A percentile compares a stretch with the other conserved stretches of the same genome.
These are phyloP conservation scores for Xestia sexstrigata DNA, from an alignment of 2,888 invertebrate genomes.

Conservation along the genomic window DNA sequence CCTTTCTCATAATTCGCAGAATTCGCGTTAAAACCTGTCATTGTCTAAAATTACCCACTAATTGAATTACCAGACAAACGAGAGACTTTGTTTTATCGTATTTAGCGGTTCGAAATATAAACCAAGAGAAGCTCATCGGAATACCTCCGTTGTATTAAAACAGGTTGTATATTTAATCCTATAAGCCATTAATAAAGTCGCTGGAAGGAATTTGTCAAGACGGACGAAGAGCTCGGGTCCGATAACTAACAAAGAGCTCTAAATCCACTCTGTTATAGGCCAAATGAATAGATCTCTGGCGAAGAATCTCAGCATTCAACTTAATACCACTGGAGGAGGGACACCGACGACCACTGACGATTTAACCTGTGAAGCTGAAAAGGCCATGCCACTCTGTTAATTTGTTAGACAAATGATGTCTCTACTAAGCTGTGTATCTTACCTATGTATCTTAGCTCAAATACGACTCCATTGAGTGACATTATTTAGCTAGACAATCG, in stretches of 20 bases:
- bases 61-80: slow-evolving; percentile 25
- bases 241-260: slow-evolving; percentile 73
- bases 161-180: slow-evolving; percentile 61
- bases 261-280: slow-evolving; percentile 72
- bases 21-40: slow-evolving; percentile 3
- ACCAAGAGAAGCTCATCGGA: slow-evolving; percentile 25
- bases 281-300: slow-evolving; percentile 71
- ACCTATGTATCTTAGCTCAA: slow-evolving; percentile 20
- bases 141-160: slow-evolving; percentile 48
- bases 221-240: slow-evolving; percentile 62
- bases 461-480: slow-evolving; percentile 26
- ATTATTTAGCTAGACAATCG: slow-evolving; percentile 24
- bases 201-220: slow-evolving; percentile 68
- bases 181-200: slow-evolving; percentile 68
- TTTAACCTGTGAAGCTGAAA: slow-evolving; percentile 53
- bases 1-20: background rate
- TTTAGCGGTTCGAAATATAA: slow-evolving; percentile 28
- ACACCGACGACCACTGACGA: slow-evolving; percentile 53
- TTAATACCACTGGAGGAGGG: slow-evolving; percentile 64
- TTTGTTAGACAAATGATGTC: slow-evolving; percentile 37
- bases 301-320: slow-evolving; percentile 71
- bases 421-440: slow-evolving; percentile 29
- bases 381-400: slow-evolving; percentile 35
- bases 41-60: slow-evolving; percentile 19
- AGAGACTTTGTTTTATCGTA: slow-evolving; percentile 14